Evolutionary conservation across 2,797 vertebrate genomes (phyloP), one percentile per base, ranked within the genome.

Genomic region (Pseudochirops cupreus): DNA sequence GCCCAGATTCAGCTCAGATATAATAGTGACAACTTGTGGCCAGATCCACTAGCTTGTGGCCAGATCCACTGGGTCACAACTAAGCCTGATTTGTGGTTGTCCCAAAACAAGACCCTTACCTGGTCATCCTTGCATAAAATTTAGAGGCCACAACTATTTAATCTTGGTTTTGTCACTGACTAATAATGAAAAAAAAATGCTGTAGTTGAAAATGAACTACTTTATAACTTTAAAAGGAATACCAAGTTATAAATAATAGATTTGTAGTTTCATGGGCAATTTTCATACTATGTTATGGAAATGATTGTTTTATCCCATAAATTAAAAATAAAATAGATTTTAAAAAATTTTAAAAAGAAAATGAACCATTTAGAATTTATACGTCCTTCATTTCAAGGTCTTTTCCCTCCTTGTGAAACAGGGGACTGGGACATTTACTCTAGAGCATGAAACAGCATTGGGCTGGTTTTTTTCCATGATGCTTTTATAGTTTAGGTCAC

Each of bases 341-440:
- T 3, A 12, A 59, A 31, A 59, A 59, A 9, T 11, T 54, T 54
- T 54, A 11, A 3, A 74, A 74, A n/a, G 62, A 74, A 39, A 55
- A 55, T 33, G 26, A 50, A 10, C 53, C 67, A 26, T 55, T 58
- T 46, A 57, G 56, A 3, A 95, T 46, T 11, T 74, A 1, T 53
- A 13, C 91, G 94, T 95, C 92, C 74, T 57, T 58, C 26, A 93
- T 33, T 96, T 95, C 90, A 57, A 54, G 58, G 57, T 74, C 18
- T 90, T 91, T 93, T 96, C 91, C 56, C 54, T 57, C 52, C 39
- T 53, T 94, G 13, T 57, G 82, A 82, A 91, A 56, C 1, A 82
- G 56, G 95, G 53, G 3, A 29, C 50, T 50, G 53, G 92, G 82
- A 54, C 21, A 13, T 94, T 59, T n/a, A 2, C 29, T 93, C 93